A percentile compares a stretch with the other conserved stretches of the same genome.
phyloP scores from a whole-genome alignment of 2,888 invertebrate genomes.

The Blastobasis lacticolella region DNA sequence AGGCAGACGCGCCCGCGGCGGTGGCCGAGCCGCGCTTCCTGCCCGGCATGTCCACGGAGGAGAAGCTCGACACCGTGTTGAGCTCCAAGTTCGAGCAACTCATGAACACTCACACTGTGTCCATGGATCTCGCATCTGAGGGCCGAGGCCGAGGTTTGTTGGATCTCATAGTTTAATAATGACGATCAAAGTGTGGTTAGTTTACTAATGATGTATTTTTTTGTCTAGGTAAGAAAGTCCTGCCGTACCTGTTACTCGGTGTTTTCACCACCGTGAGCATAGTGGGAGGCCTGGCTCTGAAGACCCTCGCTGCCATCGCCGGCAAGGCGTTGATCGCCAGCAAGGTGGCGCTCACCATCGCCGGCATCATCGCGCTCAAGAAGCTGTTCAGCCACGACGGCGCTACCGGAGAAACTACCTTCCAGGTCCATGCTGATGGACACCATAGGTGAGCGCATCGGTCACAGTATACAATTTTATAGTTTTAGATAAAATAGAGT shows the following conservation, averaged over 20 bases:
- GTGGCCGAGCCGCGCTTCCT: constrained; percentile 74
- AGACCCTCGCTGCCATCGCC: constrained; percentile 80
- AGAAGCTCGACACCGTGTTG: constrained; percentile 70
- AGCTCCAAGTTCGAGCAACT: constrained; percentile 73
- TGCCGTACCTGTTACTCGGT: constrained; percentile 75
- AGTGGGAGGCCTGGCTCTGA: constrained; percentile 80
- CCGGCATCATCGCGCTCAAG: constrained; percentile 81
- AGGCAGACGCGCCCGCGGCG: constrained; percentile 68
- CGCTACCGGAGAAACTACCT: constrained; percentile 75
- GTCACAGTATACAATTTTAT: no score
- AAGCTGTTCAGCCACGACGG: constrained; percentile 81
- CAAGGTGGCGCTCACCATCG: constrained; percentile 82
- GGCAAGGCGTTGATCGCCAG: constrained; percentile 82
- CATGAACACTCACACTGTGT: constrained; percentile 77
- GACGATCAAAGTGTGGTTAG: not conserved
- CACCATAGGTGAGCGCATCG: constrained; percentile 71
- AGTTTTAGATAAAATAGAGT: no score
- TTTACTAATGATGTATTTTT: constrained; percentile 13
- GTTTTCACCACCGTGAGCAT: constrained; percentile 78
- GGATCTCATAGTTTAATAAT: not conserved
- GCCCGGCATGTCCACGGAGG: constrained; percentile 69
- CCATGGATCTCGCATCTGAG: constrained; percentile 74
- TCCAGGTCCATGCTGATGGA: constrained; percentile 81
- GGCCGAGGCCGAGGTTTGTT: constrained; percentile 66
- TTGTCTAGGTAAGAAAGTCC: constrained; percentile 65